Evolutionary conservation across 2,797 vertebrate species (phyloP).

Genomic region (Mormyrus hasselquistii): DNA sequence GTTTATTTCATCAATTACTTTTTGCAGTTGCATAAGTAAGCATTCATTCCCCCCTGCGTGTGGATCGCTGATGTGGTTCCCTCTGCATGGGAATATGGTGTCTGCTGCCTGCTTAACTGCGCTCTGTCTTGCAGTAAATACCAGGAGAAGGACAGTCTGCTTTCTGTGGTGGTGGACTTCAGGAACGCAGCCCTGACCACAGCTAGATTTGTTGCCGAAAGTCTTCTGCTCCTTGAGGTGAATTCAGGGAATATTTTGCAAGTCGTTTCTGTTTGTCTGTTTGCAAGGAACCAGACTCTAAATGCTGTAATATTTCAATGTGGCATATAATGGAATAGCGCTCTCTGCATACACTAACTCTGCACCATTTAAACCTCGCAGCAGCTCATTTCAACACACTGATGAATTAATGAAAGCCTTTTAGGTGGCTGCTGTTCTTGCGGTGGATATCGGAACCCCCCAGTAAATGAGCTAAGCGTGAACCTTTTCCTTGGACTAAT

Average conservation of each 20-base stretch:
- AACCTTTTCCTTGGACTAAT: not conserved
- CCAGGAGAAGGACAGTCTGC: constrained; percentile 44
- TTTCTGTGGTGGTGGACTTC: constrained; percentile 62
- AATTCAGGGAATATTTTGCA: not conserved
- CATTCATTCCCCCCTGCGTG: not conserved
- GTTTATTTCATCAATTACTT: constrained; percentile 63
- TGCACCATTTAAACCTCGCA: not conserved
- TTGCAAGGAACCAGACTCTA: not conserved
- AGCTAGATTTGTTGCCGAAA: constrained; percentile 49
- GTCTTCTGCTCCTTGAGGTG: constrained; percentile 61
- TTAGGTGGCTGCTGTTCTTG: not conserved
- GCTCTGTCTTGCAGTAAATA: constrained; percentile 42
- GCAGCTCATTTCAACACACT: not conserved
- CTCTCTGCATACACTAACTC: not conserved
- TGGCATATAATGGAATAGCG: not conserved
- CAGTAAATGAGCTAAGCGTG: too few species aligned
- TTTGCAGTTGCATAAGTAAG: constrained; percentile 56
- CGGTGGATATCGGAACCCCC: not conserved
- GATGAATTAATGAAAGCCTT: not conserved
- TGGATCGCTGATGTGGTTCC: not conserved
- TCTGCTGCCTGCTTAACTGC: not conserved
- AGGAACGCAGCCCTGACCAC: constrained; percentile 37
- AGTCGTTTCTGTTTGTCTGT: not conserved
- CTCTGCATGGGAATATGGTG: not conserved
- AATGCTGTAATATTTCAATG: not conserved